Conservation (phyloP, 2,888 invertebrate genomes). For the Caenorhabditis becei region DNA sequence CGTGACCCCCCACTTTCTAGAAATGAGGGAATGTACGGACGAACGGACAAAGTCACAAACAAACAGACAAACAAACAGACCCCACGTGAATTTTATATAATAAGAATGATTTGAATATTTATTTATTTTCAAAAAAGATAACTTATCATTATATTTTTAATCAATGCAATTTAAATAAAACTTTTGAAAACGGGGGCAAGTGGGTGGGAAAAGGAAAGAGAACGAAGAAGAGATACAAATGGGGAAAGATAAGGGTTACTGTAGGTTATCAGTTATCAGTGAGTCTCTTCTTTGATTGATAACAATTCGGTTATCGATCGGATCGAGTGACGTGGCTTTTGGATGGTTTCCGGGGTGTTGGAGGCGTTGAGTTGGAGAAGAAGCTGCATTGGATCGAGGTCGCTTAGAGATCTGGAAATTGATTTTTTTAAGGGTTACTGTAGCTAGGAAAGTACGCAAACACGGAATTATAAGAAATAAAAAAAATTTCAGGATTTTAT, state of each 20-base stretch:
- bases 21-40: too few relatives aligned
- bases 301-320: slow-evolving; percentile 59
- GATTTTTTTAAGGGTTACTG: neutral
- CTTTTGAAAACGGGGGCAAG: slow-evolving; percentile 16
- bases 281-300: slow-evolving; percentile 41
- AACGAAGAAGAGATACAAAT: neutral
- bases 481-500: too few relatives aligned
- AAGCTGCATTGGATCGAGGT: slow-evolving; percentile 32
- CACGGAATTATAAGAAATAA: too few relatives aligned
- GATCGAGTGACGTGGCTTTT: slow-evolving; percentile 57
- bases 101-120: too few relatives aligned
- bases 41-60: too few relatives aligned
- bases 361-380: slow-evolving; percentile 29
- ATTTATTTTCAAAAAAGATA: too few relatives aligned
- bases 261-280: neutral
- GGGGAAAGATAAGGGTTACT: slow-evolving; percentile 7
- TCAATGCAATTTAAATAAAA: too few relatives aligned
- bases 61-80: too few relatives aligned
- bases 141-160: too few relatives aligned
- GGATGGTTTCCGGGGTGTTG: neutral
- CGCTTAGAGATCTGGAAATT: slow-evolving; percentile 30
- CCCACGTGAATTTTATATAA: too few relatives aligned
- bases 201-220: slow-evolving; percentile 10
- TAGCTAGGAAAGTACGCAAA: too few relatives aligned
- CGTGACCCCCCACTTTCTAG: too few relatives aligned